Base-by-base conservation (phyloP, 2,888 invertebrate genomes). In the Nymphalis c-album region DNA sequence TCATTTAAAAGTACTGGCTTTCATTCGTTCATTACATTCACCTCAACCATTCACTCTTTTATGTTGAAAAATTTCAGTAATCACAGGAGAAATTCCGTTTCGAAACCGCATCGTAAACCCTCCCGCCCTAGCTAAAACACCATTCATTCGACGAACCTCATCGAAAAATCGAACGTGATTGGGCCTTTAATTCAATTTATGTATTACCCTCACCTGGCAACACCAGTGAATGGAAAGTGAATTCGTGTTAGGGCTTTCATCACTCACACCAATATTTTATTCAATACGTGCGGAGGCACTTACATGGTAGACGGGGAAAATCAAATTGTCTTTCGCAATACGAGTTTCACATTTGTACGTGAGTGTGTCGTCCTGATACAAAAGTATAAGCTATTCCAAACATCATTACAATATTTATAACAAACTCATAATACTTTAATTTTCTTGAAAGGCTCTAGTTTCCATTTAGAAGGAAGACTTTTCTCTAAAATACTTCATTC, bases 101-200 rank as follows among this genome's bases (percentile, higher is more conserved):
- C 67, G 63, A 69, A 70, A 71, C 71, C 69, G 65, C 65, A 66
- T 65, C 60, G 64, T 70, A 69, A 69, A 69, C 71, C 67, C 67
- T 35, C 35, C 31, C 48, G 64, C 64, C 64, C 66, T 66, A 64
- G 59, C 67, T 64, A 67, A 67, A 64, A 64, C 20, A 55, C 50
- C 64, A 70, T 70, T 68, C 60, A 64, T 68, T 62, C 66, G 55
- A n/a, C 64, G 63, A 64, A 67, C 71, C 69, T 70, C 65, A 64
- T 62, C 71, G 65, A 69, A 72, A 72, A 73, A 66, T 65, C 66
- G 74, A 74, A 76, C 78, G 79, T 81, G 81, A 81, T 80, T 80
- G 80, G 77, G 74, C 75, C 75, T 79, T 76, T 81, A 82, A 82
- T 79, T 78, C 78, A 76, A 79, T 83, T 78, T 79, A 77, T 76